A percentile compares a stretch with the other conserved stretches of the same genome.
Conservation (phyloP, 2,113 vertebrate species). For the rabbit (Oryctolagus cuniculus) region DNA sequence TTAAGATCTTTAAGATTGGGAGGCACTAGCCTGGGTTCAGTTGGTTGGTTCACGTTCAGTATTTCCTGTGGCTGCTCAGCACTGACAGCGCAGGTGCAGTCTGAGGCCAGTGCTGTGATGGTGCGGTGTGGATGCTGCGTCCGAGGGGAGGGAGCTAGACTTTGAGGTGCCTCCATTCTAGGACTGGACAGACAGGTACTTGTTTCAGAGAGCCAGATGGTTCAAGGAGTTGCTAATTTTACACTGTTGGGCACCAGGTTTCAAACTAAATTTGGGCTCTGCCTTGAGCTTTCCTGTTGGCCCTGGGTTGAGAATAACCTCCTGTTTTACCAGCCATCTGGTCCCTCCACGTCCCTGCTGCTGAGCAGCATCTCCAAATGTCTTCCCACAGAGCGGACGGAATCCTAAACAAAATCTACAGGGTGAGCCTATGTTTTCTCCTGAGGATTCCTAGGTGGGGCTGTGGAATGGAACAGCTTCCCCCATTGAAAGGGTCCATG, state of each 20-base stretch:
- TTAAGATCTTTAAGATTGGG: not conserved
- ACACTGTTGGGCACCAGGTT: constrained; percentile 68
- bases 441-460: not conserved
- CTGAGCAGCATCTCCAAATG: constrained; percentile 2
- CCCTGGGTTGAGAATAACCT: constrained; percentile 80
- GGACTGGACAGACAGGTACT: constrained; percentile 69
- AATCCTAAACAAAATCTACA: not conserved
- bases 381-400: constrained; percentile 30
- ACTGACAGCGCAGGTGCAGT: not conserved
- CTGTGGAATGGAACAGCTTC: not conserved
- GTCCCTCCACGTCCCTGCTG: constrained; percentile 25
- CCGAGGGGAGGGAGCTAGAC: not conserved
- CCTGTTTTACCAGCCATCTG: constrained; percentile 76
- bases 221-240: constrained; percentile 77
- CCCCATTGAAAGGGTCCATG: not conserved
- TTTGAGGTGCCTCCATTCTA: not conserved
- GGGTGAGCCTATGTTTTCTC: not conserved
- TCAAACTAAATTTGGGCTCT: constrained; percentile 78
- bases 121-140: not conserved
- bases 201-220: constrained; percentile 75
- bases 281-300: constrained; percentile 61
- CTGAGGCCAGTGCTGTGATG: not conserved
- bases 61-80: rapidly evolving
- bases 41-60: too few species aligned
- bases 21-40: too few species aligned